Evolutionary conservation across 2,797 vertebrate species (phyloP).

Genomic region (Neosilurus mollespiculum): DNA sequence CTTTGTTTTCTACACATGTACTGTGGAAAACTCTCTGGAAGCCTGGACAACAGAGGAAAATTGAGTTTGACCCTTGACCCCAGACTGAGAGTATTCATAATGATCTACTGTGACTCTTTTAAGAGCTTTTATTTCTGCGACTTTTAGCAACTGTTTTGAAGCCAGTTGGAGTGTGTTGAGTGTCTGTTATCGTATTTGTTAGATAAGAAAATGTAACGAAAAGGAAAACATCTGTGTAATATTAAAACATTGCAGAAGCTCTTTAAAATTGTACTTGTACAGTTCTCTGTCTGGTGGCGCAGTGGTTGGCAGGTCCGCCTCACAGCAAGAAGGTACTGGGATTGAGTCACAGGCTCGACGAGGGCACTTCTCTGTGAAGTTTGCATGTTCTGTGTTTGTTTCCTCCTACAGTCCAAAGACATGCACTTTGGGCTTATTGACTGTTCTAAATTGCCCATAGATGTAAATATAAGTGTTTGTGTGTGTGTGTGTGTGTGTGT

Average conservation of each 20-base stretch:
- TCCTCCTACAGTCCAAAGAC: too few species aligned
- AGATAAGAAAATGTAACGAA: neutral
- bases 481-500: too few species aligned
- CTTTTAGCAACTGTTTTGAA: neutral
- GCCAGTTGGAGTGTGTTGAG: neutral
- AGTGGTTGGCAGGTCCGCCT: too few species aligned
- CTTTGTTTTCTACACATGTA: neutral
- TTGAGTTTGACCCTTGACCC: constrained; percentile 15
- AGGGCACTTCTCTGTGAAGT: neutral
- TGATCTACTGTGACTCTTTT: neutral
- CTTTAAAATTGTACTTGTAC: neutral
- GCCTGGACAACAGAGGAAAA: neutral
- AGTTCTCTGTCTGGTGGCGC: neutral
- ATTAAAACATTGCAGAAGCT: neutral
- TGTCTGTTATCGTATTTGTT: neutral
- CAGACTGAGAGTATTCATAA: neutral
- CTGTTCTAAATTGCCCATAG: too few species aligned
- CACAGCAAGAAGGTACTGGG: too few species aligned
- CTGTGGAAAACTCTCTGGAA: neutral
- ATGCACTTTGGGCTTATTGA: too few species aligned
- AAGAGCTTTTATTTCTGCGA: neutral
- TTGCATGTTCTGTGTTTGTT: neutral
- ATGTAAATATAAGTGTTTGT: too few species aligned
- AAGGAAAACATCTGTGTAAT: neutral
- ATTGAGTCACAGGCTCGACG: too few species aligned